Percentiles rank a stretch among this genome's conserved stretches.
These are phyloP conservation scores for Premnoplex brunnescens DNA, from an alignment of 2,797 vertebrate genomes.

Conservation along the genomic window DNA sequence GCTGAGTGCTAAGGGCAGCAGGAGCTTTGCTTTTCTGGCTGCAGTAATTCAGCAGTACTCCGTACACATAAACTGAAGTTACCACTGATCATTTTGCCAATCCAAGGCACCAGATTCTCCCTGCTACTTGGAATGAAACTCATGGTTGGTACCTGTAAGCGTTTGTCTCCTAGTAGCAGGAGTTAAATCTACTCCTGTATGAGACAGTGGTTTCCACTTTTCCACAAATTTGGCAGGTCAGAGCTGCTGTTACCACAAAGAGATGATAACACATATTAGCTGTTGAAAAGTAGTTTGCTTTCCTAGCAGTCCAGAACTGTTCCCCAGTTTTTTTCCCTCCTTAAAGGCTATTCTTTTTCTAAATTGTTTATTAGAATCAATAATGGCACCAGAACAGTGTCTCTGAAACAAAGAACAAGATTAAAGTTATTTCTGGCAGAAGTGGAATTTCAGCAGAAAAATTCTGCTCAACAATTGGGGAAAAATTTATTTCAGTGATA, in stretches of 20 bases:
- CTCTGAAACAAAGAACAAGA: not conserved
- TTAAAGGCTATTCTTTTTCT: not conserved
- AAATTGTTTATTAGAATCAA: not conserved
- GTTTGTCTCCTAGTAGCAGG: not conserved
- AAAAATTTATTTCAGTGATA: not conserved
- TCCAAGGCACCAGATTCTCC: not conserved
- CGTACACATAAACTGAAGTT: not conserved
- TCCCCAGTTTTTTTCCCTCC: not conserved
- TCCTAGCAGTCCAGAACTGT: not conserved
- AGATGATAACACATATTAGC: not conserved
- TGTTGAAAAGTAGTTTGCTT: not conserved
- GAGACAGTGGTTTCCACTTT: not conserved
- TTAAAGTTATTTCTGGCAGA: not conserved
- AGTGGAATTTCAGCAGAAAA: not conserved
- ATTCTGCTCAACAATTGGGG: not conserved
- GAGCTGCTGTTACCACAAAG: not conserved
- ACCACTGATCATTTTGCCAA: not conserved
- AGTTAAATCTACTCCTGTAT: not conserved
- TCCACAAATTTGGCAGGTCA: not conserved
- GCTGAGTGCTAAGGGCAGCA: not conserved
- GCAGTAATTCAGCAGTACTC: not conserved
- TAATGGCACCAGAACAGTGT: not conserved
- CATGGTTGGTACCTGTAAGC: no score
- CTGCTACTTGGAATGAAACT: not conserved
- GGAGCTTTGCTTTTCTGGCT: not conserved